Evolutionary conservation across 2,888 invertebrate genomes (phyloP), one percentile per base, ranked within the genome.

Genomic region (Ichneumoninae sp.): DNA sequence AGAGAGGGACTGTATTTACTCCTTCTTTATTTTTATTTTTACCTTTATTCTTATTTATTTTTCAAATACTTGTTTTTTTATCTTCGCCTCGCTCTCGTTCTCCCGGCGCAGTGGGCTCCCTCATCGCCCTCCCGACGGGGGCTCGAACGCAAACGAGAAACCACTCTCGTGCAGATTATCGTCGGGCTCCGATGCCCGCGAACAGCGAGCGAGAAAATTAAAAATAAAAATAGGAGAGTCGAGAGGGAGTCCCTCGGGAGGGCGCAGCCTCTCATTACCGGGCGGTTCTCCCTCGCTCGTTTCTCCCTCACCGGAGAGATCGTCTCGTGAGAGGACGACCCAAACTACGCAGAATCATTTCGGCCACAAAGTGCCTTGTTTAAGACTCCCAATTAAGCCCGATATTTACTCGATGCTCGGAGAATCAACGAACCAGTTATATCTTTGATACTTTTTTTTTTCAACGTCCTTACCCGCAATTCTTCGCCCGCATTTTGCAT

Each of bases 401-500:
- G 26, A 74, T 40, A 74, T 74, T 74, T 33, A 47, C 50, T 5
- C 57, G 57, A 57, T 22, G 22, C 26, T 26, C 22, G 57, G 3
- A 57, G 10, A 8, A 13, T 3, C 57, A 13, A 26, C 22, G 10
- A 22, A 22, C 6, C 10, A 22, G 22, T 57, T 13, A 30, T 47
- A 19, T 33, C 3, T 22, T 36, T 66, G 19, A 4, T 76, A 69
- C 10, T 73, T 73, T 73, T 50, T 66, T 73, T 52, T 66, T 71
- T 19, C 16, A 63, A 54, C 69, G 68, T 66, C 89, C 94, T 94
- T 94, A 97, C 97, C 98, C 98, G 94, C 98, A 98, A 93, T 98
- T 98, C 90, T 98, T 97, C 52, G 97, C 96, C 93, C 97, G 97
- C 98, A 98, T 98, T 91, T 97, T 96, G 92, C 98, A 98, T 74